These are phyloP conservation scores for Casuarius casuarius DNA, from an alignment of 2,113 vertebrate species.

Conservation along the genomic window DNA sequence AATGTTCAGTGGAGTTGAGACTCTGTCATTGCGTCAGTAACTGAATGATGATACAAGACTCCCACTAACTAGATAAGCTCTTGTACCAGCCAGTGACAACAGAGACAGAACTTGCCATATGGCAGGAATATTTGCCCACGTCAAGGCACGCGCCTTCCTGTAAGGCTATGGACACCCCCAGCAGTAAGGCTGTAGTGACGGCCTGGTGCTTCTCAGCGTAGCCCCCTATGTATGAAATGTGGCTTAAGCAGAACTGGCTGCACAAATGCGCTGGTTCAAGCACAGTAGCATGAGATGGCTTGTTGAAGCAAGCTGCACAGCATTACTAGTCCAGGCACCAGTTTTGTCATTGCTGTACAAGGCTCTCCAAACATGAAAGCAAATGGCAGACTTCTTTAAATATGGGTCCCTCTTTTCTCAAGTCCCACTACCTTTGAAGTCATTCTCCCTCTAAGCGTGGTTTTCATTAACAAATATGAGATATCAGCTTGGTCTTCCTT, in stretches of 20 bases:
- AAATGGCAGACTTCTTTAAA: background rate
- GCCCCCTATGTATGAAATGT: background rate
- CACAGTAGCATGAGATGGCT: background rate
- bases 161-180: background rate
- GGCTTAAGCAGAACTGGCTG: background rate
- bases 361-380: background rate
- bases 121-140: background rate
- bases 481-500: background rate
- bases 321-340: too few species aligned
- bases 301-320: background rate
- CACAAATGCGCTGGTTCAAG: background rate
- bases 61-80: background rate
- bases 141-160: background rate
- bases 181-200: background rate
- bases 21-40: background rate
- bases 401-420: background rate
- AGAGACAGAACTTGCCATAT: background rate
- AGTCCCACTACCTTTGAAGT: rapidly evolving
- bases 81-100: background rate
- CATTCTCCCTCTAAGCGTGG: background rate
- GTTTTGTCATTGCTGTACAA: background rate
- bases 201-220: background rate
- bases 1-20: background rate
- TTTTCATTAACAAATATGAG: background rate
- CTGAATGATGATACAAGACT: background rate